Percentiles rank a stretch among this genome's conserved stretches.
Evolutionary conservation across 2,113 vertebrate species (phyloP).

Genomic region (Scolopax mira): DNA sequence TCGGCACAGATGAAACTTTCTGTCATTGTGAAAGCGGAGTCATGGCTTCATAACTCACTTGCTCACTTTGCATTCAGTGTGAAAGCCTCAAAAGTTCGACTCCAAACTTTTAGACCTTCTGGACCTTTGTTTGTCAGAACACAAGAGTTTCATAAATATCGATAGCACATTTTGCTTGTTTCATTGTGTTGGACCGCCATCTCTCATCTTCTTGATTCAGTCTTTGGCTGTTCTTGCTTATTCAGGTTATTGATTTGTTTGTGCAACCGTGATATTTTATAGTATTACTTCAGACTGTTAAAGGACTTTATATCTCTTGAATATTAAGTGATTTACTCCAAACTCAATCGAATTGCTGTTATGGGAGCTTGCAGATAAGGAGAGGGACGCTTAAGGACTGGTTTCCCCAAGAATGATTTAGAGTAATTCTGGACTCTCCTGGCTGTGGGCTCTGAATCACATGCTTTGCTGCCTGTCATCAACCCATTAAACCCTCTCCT

Average conservation of each 20-base stretch:
- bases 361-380: background rate
- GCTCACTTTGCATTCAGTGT: background rate
- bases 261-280: background rate
- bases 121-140: background rate
- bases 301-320: background rate
- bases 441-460: background rate
- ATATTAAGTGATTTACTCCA: slow-evolving; percentile 3
- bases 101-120: background rate
- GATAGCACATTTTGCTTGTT: background rate
- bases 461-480: background rate
- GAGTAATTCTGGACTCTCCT: background rate
- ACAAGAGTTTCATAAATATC: background rate
- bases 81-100: background rate
- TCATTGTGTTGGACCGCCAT: background rate
- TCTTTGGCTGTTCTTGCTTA: background rate
- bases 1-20: background rate
- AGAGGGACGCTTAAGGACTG: background rate
- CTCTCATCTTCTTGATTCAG: background rate
- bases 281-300: background rate
- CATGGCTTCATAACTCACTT: background rate
- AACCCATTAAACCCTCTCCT: background rate
- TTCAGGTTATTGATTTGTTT: slow-evolving; percentile 14
- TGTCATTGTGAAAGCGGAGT: background rate
- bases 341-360: background rate
- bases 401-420: background rate